Evolutionary conservation across 1,140 invertebrate species (phyloP), one percentile per base, ranked within the genome.

Genomic region (Rhopalosiphum maidis): DNA sequence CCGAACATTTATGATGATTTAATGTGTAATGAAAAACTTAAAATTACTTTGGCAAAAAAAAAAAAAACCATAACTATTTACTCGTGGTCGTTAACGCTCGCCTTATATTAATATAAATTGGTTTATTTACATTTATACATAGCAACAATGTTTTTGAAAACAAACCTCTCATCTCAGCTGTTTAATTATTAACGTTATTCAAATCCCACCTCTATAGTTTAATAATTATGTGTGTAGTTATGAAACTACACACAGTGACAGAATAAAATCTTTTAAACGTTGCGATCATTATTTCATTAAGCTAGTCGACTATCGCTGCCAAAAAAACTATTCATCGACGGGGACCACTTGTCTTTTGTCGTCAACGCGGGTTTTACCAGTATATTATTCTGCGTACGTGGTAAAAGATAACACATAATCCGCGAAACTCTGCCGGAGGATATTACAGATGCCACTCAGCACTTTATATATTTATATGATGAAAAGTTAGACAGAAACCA

Each of bases 121-220:
- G n/a, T 89, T 54, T 89, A 89, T 89, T 88, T 54, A 37, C 87
- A 89, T 89, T 54, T 89, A 54, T 86, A 86, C 37, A 54, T 89
- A 55, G 11, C 35, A 15, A 89, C 30, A 89, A 89, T 41, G 48
- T 89, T 89, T 89, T 89, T 37, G 51, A 89, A 89, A 89, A 89
- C 87, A 89, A 89, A 54, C 87, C 48, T 51, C 54, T 55, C 51
- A 51, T 89, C 51, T 55, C 22, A 51, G 48, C 48, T 23, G 35
- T 89, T 89, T 89, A 89, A 89, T 55, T 89, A 89, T 89, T 89
- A 89, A 89, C 88, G 51, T 89, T 54, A 89, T 55, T 89, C 55
- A 22, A 35, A 89, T 89, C 35, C 51, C 35, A 21, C 51, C 1
- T 23, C 51, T 30, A 89, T 89, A 55, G 88, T 89, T 55, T 89